Conservation (phyloP, 1,140 invertebrate genomes). For the Fopius arisanus region DNA sequence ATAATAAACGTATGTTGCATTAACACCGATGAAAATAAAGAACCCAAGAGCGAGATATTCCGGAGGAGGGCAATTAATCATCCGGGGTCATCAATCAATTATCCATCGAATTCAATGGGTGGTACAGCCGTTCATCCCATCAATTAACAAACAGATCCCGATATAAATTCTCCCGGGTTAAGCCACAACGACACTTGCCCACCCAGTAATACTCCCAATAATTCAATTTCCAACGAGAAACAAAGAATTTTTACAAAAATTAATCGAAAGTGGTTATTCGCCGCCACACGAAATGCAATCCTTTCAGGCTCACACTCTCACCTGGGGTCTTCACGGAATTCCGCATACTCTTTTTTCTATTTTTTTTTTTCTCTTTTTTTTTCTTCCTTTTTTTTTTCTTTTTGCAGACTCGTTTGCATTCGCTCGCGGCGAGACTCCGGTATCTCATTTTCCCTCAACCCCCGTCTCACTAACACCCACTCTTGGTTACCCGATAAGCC, state of each 20-base stretch:
- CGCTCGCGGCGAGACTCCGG: constrained; percentile 1
- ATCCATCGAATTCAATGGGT: not conserved
- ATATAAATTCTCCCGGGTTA: not conserved
- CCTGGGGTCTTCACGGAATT: constrained; percentile 7
- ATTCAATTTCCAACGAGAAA: not conserved
- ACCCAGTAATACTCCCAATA: not conserved
- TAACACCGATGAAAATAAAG: not conserved
- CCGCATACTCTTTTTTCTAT: not conserved
- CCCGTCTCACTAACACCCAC: constrained; percentile 7
- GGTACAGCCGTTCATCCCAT: not conserved
- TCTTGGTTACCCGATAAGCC: constrained; percentile 36
- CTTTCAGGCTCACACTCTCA: not conserved
- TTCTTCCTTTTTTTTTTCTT: no score
- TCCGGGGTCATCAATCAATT: not conserved
- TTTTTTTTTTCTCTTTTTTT: no score
- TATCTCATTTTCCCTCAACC: not conserved
- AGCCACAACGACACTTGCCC: not conserved
- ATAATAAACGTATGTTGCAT: not conserved
- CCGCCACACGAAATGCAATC: not conserved
- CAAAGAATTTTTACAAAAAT: not conserved
- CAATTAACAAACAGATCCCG: not conserved
- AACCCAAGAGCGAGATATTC: not conserved
- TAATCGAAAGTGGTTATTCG: not conserved
- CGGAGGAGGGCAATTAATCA: not conserved
- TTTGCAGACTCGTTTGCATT: constrained; percentile 6